Evolutionary conservation across 2,888 invertebrate genomes (phyloP).

Genomic region (Elmis aenea): DNA sequence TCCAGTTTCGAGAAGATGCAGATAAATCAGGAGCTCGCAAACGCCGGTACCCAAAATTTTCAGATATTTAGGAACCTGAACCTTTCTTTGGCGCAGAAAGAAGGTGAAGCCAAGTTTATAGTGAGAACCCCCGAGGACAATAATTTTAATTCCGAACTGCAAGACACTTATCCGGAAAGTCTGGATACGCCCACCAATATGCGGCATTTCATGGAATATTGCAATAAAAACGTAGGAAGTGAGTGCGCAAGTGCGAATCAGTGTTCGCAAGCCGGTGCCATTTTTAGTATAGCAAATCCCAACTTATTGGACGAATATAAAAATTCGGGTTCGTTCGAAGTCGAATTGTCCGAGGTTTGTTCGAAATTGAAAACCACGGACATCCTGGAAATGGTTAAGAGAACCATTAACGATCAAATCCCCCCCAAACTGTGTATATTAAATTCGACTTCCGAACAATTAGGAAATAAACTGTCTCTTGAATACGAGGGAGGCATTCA

Average conservation of each 20-base stretch:
- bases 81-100: conserved; percentile 20
- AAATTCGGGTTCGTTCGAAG: conserved; percentile 56
- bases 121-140: conserved; percentile 12
- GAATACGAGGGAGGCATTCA: conserved; percentile 68
- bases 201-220: conserved; percentile 15
- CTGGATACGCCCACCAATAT: conserved; percentile 9
- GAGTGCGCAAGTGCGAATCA: conserved; percentile 9
- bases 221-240: conserved; percentile 7
- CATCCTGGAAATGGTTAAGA: conserved; percentile 74
- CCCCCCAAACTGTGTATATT: conserved; percentile 64
- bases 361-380: conserved; percentile 73
- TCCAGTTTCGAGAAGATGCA: conserved; percentile 37
- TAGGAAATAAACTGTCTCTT: conserved; percentile 38
- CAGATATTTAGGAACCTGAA: conserved; percentile 41
- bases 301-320: conserved; percentile 31
- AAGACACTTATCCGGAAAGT: conserved; percentile 4
- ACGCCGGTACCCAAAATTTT: conserved; percentile 37
- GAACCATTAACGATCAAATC: conserved; percentile 72
- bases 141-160: conserved; percentile 9
- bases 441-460: conserved; percentile 38
- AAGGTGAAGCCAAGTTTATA: conserved; percentile 15
- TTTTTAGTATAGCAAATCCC: conserved; percentile 8
- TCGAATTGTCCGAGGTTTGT: conserved; percentile 73
- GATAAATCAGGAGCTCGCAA: conserved; percentile 37
- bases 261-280: conserved; percentile 7